Percentiles rank a stretch among this genome's conserved stretches.
phyloP scores from a whole-genome alignment of 2,888 invertebrate species.

The Drosophila aldrichi region DNA sequence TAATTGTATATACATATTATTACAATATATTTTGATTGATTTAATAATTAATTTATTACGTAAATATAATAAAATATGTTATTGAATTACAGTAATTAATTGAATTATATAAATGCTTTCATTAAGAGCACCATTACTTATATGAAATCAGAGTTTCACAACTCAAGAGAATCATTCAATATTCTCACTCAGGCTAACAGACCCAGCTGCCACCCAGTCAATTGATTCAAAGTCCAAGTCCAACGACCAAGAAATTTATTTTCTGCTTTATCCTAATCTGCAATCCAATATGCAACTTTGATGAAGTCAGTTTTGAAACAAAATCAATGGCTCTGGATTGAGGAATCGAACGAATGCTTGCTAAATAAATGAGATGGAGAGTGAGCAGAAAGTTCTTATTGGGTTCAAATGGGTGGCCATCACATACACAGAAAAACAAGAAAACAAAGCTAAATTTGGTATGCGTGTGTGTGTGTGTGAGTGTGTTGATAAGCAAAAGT shows the following conservation, averaged over 20 bases:
- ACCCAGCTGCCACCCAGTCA: too few relatives aligned
- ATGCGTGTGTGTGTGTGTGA: constrained; percentile 6
- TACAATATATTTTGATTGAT: too few relatives aligned
- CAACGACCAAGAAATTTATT: constrained; percentile 5
- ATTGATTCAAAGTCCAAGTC: constrained; percentile 4
- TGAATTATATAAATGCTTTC: too few relatives aligned
- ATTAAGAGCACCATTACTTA: background rate
- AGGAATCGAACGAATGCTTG: constrained; percentile 43
- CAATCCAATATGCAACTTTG: constrained; percentile 2
- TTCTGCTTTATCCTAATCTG: constrained; percentile 1
- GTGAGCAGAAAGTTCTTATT: constrained; percentile 19
- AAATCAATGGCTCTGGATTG: constrained; percentile 11
- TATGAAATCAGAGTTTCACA: background rate
- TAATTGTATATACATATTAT: too few relatives aligned
- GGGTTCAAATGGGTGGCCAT: constrained; percentile 34
- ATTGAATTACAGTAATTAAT: too few relatives aligned
- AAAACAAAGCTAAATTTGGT: constrained; percentile 17
- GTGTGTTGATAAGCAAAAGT: constrained; percentile 52
- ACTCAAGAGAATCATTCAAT: background rate
- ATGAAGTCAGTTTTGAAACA: constrained; percentile 10
- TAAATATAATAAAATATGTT: too few relatives aligned
- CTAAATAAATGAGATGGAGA: constrained; percentile 16
- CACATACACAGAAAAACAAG: background rate
- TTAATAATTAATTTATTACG: too few relatives aligned
- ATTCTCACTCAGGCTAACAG: background rate